Conservation (phyloP, 2,113 vertebrate species). For the Sapayoa aenigma region DNA sequence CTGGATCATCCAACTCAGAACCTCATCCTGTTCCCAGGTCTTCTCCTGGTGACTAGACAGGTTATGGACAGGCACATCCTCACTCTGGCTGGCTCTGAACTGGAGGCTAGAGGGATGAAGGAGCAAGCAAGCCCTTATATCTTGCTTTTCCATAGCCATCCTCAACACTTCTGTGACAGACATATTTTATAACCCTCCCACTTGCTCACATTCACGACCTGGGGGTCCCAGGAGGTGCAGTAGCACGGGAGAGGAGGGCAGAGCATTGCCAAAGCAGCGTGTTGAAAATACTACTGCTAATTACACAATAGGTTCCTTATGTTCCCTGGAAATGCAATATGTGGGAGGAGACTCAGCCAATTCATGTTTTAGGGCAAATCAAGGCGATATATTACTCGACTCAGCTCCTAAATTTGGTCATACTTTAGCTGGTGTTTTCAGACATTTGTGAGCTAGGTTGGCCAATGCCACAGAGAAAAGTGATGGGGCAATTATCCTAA, state of each 20-base stretch:
- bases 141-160: not conserved
- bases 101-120: not conserved
- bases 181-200: not conserved
- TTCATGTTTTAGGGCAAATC: slow-evolving; percentile 40
- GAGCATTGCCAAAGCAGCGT: not conserved
- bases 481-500: slow-evolving; percentile 68
- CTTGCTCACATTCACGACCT: not conserved
- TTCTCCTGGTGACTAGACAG: not conserved
- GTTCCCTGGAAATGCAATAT: slow-evolving; percentile 53
- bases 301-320: slow-evolving; percentile 65
- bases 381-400: slow-evolving; percentile 38
- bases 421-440: slow-evolving; percentile 55
- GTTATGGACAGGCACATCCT: not conserved
- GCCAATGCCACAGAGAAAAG: slow-evolving; percentile 59
- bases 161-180: not conserved
- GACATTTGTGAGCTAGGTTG: slow-evolving; percentile 12
- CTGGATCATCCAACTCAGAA: not conserved
- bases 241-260: not conserved
- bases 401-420: slow-evolving; percentile 57
- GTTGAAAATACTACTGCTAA: slow-evolving; percentile 46
- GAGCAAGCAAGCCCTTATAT: not conserved
- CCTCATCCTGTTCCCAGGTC: not conserved
- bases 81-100: not conserved
- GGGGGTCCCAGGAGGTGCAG: not conserved
- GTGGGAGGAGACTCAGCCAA: not conserved